These are phyloP conservation scores for Istiophorus platypterus DNA, from an alignment of 2,113 vertebrate genomes.

Conservation along the genomic window DNA sequence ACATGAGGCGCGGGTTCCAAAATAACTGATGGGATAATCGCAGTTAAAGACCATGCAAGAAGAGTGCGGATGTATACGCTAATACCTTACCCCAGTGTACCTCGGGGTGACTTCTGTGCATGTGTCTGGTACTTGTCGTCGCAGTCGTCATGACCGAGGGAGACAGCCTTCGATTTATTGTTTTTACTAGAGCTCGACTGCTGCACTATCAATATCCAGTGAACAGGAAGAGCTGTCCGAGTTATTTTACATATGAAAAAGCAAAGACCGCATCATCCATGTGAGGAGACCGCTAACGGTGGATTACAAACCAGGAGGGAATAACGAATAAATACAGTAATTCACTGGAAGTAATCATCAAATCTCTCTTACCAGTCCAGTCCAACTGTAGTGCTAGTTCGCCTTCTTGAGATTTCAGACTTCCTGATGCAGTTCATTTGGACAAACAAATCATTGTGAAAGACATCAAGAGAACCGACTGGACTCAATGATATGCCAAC, in stretches of 20 bases:
- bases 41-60: constrained; percentile 63
- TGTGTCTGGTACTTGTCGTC: constrained; percentile 70
- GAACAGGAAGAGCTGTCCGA: constrained; percentile 69
- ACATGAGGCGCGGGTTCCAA: constrained; percentile 75
- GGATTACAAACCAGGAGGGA: constrained; percentile 32
- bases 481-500: constrained; percentile 63
- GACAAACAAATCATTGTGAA: constrained; percentile 57
- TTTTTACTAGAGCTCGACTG: constrained; percentile 55
- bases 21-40: constrained; percentile 78
- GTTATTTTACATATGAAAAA: constrained; percentile 50
- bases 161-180: constrained; percentile 73
- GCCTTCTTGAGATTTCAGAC: constrained; percentile 23
- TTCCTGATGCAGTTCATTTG: constrained; percentile 47
- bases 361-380: background rate
- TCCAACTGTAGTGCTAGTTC: background rate
- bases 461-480: constrained; percentile 43
- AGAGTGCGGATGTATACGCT: constrained; percentile 64
- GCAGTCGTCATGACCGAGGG: constrained; percentile 41
- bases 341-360: constrained; percentile 22
- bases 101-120: constrained; percentile 59
- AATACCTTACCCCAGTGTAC: constrained; percentile 59
- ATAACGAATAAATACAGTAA: constrained; percentile 28
- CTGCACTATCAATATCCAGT: constrained; percentile 53
- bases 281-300: background rate
- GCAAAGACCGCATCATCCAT: constrained; percentile 32